A percentile compares a stretch with the other conserved stretches of the same genome.
Evolutionary conservation across 2,797 vertebrate species (phyloP).

Genomic region (Streptopelia turtur): DNA sequence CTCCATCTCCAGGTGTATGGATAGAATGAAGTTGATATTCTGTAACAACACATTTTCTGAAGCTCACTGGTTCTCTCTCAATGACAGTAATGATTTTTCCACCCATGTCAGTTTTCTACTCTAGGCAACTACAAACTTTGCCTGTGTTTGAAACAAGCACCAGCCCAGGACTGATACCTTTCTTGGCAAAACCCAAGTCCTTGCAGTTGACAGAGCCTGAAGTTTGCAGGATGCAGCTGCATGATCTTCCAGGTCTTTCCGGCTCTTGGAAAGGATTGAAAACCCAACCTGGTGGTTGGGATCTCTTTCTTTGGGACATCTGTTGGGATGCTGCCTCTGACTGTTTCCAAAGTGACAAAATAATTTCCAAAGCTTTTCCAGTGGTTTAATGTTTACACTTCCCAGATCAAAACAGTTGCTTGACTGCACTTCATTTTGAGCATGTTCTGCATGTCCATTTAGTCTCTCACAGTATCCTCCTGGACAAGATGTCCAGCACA

Average conservation of each 20-base stretch:
- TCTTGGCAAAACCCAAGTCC: background rate
- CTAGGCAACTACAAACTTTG: background rate
- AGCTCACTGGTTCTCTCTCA: fast-evolving
- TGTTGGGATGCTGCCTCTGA: background rate
- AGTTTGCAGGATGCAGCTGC: background rate
- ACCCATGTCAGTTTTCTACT: background rate
- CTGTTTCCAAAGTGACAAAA: background rate
- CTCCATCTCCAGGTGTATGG: fast-evolving
- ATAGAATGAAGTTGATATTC: fast-evolving
- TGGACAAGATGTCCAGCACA: too few relatives aligned
- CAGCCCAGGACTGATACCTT: background rate
- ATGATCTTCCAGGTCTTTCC: background rate
- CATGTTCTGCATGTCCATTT: background rate
- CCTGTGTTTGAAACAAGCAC: background rate
- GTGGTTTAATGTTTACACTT: background rate
- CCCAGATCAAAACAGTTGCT: background rate
- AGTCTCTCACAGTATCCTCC: background rate
- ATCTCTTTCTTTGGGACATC: background rate
- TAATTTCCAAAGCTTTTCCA: background rate
- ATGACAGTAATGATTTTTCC: background rate
- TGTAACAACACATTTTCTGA: background rate
- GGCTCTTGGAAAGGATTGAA: background rate
- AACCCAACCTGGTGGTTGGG: fast-evolving
- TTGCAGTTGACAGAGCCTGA: background rate
- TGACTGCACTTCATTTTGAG: background rate